Evolutionary conservation across 2,113 vertebrate species (phyloP).

Genomic region (Pardalotus punctatus): DNA sequence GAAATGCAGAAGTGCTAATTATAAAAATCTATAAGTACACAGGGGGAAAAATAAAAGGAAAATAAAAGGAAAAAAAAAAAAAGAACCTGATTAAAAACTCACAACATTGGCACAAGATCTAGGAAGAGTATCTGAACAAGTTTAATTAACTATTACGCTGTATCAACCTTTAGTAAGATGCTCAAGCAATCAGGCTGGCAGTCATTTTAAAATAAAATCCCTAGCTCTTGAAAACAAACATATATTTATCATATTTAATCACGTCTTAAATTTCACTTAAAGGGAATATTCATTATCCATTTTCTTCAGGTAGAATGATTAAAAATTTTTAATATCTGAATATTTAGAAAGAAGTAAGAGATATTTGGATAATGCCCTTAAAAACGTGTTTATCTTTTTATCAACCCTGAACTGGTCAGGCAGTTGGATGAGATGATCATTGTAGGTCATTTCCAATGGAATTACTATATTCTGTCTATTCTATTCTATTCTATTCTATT

Average conservation of each 20-base stretch:
- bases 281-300: background rate
- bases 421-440: background rate
- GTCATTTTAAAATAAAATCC: background rate
- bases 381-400: background rate
- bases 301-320: background rate
- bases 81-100: background rate
- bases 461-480: background rate
- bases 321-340: background rate
- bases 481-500: background rate
- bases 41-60: fast-evolving
- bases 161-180: background rate
- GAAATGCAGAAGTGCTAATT: background rate
- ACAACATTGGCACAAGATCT: background rate
- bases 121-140: background rate
- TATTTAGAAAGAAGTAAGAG: background rate
- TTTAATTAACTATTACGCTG: background rate
- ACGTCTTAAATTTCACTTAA: background rate
- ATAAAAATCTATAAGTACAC: background rate
- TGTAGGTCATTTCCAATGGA: background rate
- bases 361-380: background rate
- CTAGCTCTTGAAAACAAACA: background rate
- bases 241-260: background rate
- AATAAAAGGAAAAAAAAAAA: no score
- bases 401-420: background rate
- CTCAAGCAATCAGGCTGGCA: background rate